Percentiles rank a stretch among this genome's conserved stretches.
phyloP scores from a whole-genome alignment of 2,113 vertebrate genomes.

The Tychaedon coryphoeus region DNA sequence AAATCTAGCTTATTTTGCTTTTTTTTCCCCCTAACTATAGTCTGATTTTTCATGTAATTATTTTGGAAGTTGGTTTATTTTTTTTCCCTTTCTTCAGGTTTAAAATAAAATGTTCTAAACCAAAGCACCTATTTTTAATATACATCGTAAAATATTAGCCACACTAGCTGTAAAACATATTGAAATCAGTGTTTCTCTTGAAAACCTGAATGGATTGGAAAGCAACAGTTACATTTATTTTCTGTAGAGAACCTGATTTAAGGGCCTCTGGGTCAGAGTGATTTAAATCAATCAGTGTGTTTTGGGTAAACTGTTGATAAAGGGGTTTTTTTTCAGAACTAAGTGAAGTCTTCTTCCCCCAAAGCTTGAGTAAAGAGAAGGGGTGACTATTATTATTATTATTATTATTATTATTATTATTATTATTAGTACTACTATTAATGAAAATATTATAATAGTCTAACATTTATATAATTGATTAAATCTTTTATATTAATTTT shows the following conservation, averaged over 20 bases:
- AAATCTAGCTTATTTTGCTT: neutral
- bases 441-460: too few species aligned
- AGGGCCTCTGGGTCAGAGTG: neutral
- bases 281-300: neutral
- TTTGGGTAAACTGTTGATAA: neutral
- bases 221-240: neutral
- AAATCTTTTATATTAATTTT: too few species aligned
- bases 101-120: neutral
- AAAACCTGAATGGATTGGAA: neutral
- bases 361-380: neutral
- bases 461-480: too few species aligned
- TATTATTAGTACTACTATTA: too few species aligned
- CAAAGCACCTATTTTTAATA: neutral
- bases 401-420: neutral
- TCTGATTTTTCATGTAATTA: neutral
- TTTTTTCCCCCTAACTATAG: rapidly evolving
- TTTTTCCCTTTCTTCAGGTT: neutral
- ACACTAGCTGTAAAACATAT: neutral
- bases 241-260: neutral
- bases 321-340: neutral
- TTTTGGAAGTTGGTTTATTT: neutral
- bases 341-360: neutral
- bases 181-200: neutral
- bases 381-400: neutral
- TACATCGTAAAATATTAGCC: neutral